A percentile compares a stretch with the other conserved stretches of the same genome.
These are phyloP conservation scores for Trisateles emortualis DNA, from an alignment of 2,888 invertebrate genomes.

Conservation along the genomic window DNA sequence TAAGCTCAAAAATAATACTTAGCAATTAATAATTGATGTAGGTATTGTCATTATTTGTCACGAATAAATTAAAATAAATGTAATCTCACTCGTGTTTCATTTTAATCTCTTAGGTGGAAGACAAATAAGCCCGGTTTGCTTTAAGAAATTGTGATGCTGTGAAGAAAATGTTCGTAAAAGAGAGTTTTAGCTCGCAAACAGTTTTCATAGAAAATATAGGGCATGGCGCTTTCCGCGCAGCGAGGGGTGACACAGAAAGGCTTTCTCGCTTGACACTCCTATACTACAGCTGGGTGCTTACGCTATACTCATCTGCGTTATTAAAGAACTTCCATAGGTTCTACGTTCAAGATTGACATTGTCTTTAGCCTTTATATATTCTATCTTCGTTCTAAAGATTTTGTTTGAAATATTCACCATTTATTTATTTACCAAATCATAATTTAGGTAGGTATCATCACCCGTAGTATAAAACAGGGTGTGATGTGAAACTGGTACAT, in stretches of 20 bases:
- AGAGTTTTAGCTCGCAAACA: slow-evolving; percentile 62
- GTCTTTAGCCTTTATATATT: neutral
- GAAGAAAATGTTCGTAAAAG: slow-evolving; percentile 52
- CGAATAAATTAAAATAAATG: slow-evolving; percentile 77
- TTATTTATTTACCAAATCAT: too few relatives aligned
- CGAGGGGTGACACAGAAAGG: slow-evolving; percentile 77
- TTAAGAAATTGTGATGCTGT: slow-evolving; percentile 38
- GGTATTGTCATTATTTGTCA: slow-evolving; percentile 81
- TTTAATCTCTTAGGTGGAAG: slow-evolving; percentile 28
- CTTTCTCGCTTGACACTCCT: slow-evolving; percentile 67
- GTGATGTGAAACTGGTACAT: too few relatives aligned
- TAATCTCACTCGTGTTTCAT: slow-evolving; percentile 56
- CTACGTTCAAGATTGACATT: slow-evolving; percentile 22
- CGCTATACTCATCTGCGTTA: slow-evolving; percentile 60
- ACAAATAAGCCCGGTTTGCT: slow-evolving; percentile 31
- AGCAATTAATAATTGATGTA: slow-evolving; percentile 70
- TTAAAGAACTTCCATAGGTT: slow-evolving; percentile 55
- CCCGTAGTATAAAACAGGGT: too few relatives aligned
- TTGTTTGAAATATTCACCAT: too few relatives aligned
- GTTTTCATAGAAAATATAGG: slow-evolving; percentile 79
- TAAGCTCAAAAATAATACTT: slow-evolving; percentile 80
- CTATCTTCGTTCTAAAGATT: neutral
- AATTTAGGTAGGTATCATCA: too few relatives aligned
- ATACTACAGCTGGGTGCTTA: slow-evolving; percentile 46
- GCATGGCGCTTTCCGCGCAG: slow-evolving; percentile 63